These are phyloP conservation scores for Lycaena phlaeas DNA, from an alignment of 2,888 invertebrate species.

Conservation along the genomic window DNA sequence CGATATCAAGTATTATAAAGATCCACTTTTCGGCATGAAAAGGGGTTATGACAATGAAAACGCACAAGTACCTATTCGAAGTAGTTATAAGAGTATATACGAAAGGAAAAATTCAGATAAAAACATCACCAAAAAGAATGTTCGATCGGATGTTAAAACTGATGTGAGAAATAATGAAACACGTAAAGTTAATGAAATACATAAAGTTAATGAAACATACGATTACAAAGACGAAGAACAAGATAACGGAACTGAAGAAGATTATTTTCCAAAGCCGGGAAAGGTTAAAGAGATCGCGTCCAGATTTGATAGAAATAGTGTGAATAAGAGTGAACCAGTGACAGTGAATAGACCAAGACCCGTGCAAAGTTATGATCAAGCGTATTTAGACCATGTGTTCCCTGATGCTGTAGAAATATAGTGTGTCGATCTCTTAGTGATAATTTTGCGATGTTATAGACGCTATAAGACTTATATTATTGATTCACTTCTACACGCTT, in stretches of 20 bases:
- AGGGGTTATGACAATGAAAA: slow-evolving; percentile 26
- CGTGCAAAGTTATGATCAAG: slow-evolving; percentile 72
- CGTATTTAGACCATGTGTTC: slow-evolving; percentile 76
- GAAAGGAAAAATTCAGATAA: slow-evolving; percentile 48
- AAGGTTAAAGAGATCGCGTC: slow-evolving; percentile 64
- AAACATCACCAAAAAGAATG: slow-evolving; percentile 23
- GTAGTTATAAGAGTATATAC: slow-evolving; percentile 31
- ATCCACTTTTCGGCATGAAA: slow-evolving; percentile 49
- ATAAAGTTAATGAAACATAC: slow-evolving; percentile 31
- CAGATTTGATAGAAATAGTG: slow-evolving; percentile 48
- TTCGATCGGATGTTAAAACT: slow-evolving; percentile 29
- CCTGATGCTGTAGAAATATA: slow-evolving; percentile 68
- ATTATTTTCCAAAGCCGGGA: slow-evolving; percentile 47
- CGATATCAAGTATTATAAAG: slow-evolving; percentile 55
- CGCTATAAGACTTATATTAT: background rate
- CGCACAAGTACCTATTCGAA: slow-evolving; percentile 28
- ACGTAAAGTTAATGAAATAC: slow-evolving; percentile 26
- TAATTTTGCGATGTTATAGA: slow-evolving; percentile 14
- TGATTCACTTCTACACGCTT: background rate
- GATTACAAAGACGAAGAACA: slow-evolving; percentile 24
- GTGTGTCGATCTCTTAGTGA: slow-evolving; percentile 26
- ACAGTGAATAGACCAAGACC: slow-evolving; percentile 70
- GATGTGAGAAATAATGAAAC: slow-evolving; percentile 35
- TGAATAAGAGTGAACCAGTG: slow-evolving; percentile 34
- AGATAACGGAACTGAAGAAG: slow-evolving; percentile 23